A percentile compares a stretch with the other conserved stretches of the same genome.
phyloP scores from a whole-genome alignment of 2,113 vertebrate genomes.

The Megaptera novaeangliae region DNA sequence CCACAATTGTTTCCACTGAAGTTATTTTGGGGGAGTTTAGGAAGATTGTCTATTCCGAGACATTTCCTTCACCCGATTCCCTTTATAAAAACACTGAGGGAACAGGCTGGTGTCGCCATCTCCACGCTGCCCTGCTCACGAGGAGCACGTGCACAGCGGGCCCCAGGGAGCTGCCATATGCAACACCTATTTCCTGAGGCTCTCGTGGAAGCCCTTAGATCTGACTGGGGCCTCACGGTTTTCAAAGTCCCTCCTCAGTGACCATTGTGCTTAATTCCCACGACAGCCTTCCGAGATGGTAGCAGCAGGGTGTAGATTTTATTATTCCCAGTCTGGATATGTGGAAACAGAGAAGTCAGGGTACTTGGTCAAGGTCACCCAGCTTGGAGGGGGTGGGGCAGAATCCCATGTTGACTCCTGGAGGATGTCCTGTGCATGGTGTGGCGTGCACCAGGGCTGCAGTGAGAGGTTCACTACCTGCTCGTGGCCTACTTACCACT shows the following conservation, averaged over 20 bases:
- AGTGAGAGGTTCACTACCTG: too few relatives aligned
- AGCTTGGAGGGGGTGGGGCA: neutral
- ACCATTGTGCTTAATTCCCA: neutral
- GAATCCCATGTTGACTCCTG: neutral
- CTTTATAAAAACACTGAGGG: constrained; percentile 58
- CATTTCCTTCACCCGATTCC: constrained; percentile 79
- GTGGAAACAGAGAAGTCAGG: neutral
- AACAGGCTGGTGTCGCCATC: constrained; percentile 64
- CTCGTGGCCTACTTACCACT: rapidly evolving
- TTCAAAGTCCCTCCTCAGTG: neutral
- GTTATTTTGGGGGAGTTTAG: constrained; percentile 84
- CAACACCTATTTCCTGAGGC: too few relatives aligned
- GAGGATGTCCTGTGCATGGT: rapidly evolving
- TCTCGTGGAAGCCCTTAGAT: neutral
- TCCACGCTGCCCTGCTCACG: constrained; percentile 8
- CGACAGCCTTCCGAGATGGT: neutral
- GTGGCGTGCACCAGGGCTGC: neutral
- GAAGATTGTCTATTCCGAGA: constrained; percentile 84
- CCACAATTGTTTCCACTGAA: constrained; percentile 83
- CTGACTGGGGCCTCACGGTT: neutral
- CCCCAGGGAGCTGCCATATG: neutral
- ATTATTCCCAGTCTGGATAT: neutral
- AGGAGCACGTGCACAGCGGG: neutral
- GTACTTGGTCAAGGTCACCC: neutral
- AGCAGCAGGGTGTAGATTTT: neutral